Percentiles rank a stretch among this genome's conserved stretches.
Conservation (phyloP, 2,113 vertebrate species). For the Planiliza haematocheilus region DNA sequence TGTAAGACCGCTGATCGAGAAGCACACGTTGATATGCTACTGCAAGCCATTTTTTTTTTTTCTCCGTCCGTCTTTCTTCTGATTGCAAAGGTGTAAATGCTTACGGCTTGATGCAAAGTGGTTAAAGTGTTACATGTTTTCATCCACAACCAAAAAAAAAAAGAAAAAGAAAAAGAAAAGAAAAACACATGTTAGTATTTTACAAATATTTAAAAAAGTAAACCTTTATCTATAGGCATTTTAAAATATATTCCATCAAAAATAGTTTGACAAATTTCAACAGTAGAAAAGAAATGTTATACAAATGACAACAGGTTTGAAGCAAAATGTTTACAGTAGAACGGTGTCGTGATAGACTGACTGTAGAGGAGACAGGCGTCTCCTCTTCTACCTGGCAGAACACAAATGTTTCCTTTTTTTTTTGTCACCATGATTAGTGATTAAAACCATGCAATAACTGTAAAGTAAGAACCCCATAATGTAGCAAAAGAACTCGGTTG, state of each 20-base stretch:
- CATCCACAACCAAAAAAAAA: conserved; percentile 73
- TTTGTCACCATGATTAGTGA: conserved; percentile 26
- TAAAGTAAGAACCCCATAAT: conserved; percentile 62
- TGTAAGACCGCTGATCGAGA: conserved; percentile 76
- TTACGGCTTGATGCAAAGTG: conserved; percentile 68
- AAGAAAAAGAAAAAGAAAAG: conserved; percentile 38
- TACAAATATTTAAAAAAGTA: conserved; percentile 89
- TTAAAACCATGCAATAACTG: conserved; percentile 66
- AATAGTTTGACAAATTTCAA: conserved; percentile 87
- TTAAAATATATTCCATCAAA: conserved; percentile 90
- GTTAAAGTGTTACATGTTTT: conserved; percentile 74
- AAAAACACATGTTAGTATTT: conserved; percentile 82
- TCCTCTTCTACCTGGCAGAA: conserved; percentile 35
- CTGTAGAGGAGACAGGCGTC: conserved; percentile 18
- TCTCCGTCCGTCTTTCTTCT: conserved; percentile 29
- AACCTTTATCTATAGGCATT: conserved; percentile 86
- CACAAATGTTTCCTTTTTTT: conserved; percentile 9
- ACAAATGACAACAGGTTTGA: conserved; percentile 78
- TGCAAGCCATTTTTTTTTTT: conserved; percentile 36
- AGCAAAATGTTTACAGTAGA: conserved; percentile 71
- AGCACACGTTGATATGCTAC: conserved; percentile 68
- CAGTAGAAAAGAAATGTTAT: conserved; percentile 85
- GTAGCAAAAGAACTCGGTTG: conserved; percentile 51
- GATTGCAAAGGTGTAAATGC: conserved; percentile 51
- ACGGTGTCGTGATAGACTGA: conserved; percentile 54